Evolutionary conservation across 2,888 invertebrate species (phyloP), one percentile per base, ranked within the genome.

Genomic region (Notodonta ziczac): DNA sequence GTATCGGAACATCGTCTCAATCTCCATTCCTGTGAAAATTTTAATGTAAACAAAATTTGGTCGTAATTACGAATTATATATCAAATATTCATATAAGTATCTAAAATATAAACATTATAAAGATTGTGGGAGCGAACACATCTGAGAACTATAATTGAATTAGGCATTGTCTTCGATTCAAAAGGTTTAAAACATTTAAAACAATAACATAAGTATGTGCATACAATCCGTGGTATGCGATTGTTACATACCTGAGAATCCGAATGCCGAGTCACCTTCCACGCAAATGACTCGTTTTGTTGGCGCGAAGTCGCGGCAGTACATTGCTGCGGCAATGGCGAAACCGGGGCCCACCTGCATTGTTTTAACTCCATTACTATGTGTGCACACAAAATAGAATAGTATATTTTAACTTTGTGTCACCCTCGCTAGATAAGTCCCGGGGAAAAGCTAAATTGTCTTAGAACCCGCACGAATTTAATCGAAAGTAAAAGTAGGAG

Each of bases 231-330:
- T 7, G 35, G 35, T 35, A 42, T 42, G 4, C 42, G 42, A 42
- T 42, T 42, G 42, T 55, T 61, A 74, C 96, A 53, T 96, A 80
- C 98, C 99, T 39, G 98, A 98, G 93, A 99, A 99, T 3, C 99
- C 99, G 89, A 99, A 99, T 0, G 99, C 99, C 52, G 98, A 98
- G 86, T 99, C 99, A 0, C 99, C 99, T 91, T 99, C 98, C 0
- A 99, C 97, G 84, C 99, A 99, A 60, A 99, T 93, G 0, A 99
- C 98, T 67, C 96, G 94, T 83, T 98, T 98, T 1, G 93, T 93
- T 0, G 98, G 97, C 9, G 95, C 95, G 85, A 96, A 91, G 84
- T 98, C 97, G 65, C 97, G 96, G 81, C 98, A 98, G 93, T 97
- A 98, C 71, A 99, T 92, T 0, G 98, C 98, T 7, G 99, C 97